These are phyloP conservation scores for Chondrilla cf. caribensis DNA, from an alignment of 37 sponge, comb jelly and placozoan genomes.

Conservation along the genomic window DNA sequence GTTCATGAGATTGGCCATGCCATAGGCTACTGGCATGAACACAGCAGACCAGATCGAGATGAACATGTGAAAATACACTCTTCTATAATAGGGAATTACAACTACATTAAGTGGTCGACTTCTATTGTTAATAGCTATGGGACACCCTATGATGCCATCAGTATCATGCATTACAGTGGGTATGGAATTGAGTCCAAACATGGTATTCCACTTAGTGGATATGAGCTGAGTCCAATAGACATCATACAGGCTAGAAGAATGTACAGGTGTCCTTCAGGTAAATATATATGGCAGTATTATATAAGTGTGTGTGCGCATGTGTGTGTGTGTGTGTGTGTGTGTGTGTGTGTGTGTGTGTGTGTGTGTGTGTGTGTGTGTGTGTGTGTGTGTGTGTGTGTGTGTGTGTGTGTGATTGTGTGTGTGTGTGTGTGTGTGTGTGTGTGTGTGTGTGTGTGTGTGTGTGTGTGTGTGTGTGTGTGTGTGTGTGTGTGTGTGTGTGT, in stretches of 20 bases:
- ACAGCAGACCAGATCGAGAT: slow-evolving; percentile 37
- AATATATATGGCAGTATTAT: background rate
- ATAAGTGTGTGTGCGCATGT: too few relatives aligned
- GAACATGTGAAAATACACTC: background rate
- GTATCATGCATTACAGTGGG: slow-evolving; percentile 3
- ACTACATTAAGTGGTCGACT: background rate
- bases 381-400: too few relatives aligned
- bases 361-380: too few relatives aligned
- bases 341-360: too few relatives aligned
- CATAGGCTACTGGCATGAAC: slow-evolving; percentile 41
- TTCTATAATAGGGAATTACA: too few relatives aligned
- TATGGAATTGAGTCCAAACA: background rate
- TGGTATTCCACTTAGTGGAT: slow-evolving; percentile 5
- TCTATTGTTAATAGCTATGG: background rate
- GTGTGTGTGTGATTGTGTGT: too few relatives aligned
- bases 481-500: too few relatives aligned
- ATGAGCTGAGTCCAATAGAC: slow-evolving; percentile 16
- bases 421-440: too few relatives aligned
- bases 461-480: too few relatives aligned
- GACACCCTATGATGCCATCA: slow-evolving; percentile 20
- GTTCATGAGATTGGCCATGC: slow-evolving; percentile 40
- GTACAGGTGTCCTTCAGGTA: slow-evolving; percentile 16
- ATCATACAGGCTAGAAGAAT: background rate
- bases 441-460: too few relatives aligned
- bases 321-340: too few relatives aligned